These are phyloP conservation scores for Campoletis raptor DNA, from an alignment of 2,888 invertebrate genomes.

Conservation along the genomic window DNA sequence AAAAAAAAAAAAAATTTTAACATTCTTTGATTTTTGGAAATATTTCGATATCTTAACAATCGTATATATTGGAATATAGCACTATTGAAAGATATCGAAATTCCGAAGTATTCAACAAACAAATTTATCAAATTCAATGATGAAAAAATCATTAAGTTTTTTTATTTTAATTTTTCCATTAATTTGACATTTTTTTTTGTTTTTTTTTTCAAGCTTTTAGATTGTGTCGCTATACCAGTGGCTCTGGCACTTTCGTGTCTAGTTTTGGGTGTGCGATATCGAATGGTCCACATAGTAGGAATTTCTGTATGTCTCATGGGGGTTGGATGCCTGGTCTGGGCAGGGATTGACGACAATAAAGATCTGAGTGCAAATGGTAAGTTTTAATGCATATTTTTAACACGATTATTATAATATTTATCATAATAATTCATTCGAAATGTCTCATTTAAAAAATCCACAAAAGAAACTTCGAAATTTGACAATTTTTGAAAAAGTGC, in stretches of 20 bases:
- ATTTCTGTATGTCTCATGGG: constrained; percentile 93
- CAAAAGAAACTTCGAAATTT: too few relatives aligned
- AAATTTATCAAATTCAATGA: too few relatives aligned
- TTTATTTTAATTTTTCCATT: not conserved
- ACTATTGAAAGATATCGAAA: too few relatives aligned
- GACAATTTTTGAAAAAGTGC: too few relatives aligned
- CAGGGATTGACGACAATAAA: constrained; percentile 91
- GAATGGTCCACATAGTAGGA: constrained; percentile 91
- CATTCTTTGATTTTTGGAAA: too few relatives aligned
- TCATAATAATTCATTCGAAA: not conserved
- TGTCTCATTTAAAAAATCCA: too few relatives aligned
- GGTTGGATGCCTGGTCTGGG: constrained; percentile 93
- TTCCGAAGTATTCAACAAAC: too few relatives aligned
- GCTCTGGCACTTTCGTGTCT: constrained; percentile 92
- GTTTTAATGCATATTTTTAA: constrained; percentile 1
- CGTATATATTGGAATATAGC: too few relatives aligned
- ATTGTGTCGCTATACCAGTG: constrained; percentile 94
- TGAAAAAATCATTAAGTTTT: too few relatives aligned
- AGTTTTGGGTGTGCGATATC: constrained; percentile 91
- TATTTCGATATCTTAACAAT: too few relatives aligned
- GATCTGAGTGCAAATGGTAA: constrained; percentile 81
- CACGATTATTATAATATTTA: not conserved
- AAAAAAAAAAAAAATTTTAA: not conserved
- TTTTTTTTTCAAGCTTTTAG: constrained; percentile 89
- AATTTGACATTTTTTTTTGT: not conserved